These are phyloP conservation scores for Arvicanthis niloticus DNA, from an alignment of 2,113 vertebrate genomes.

Conservation along the genomic window DNA sequence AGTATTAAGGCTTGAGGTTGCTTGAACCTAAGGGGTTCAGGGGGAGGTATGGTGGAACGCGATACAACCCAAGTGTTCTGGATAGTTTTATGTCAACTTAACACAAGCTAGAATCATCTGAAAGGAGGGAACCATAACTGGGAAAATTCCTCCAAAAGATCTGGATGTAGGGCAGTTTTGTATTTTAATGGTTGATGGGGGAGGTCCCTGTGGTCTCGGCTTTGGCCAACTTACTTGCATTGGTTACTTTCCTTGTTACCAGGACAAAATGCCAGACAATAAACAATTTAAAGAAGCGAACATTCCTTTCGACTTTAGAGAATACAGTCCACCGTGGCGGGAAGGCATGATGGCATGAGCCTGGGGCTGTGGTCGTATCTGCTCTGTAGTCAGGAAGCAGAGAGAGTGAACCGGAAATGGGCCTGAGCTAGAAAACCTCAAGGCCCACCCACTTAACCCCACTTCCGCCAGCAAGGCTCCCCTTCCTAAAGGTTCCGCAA, in stretches of 20 bases:
- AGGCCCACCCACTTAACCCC: neutral
- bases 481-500: neutral
- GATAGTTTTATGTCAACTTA: neutral
- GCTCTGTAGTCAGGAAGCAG: neutral
- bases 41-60: accelerated
- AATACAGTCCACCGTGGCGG: neutral
- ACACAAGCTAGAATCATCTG: neutral
- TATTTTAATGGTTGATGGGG: too few relatives aligned
- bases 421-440: neutral
- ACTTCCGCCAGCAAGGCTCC: neutral
- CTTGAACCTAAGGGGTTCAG: neutral
- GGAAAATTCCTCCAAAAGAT: neutral
- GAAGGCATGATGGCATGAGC: neutral
- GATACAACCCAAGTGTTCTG: neutral
- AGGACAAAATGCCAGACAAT: neutral
- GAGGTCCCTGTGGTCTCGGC: neutral
- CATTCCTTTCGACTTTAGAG: neutral
- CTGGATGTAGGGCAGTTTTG: neutral
- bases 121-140: neutral
- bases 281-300: neutral
- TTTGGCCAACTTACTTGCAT: neutral
- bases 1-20: accelerated
- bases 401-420: neutral
- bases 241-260: neutral
- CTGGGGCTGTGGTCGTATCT: neutral